These are phyloP conservation scores for Bicyclus anynana DNA, from an alignment of 1,140 invertebrate species.

Conservation along the genomic window DNA sequence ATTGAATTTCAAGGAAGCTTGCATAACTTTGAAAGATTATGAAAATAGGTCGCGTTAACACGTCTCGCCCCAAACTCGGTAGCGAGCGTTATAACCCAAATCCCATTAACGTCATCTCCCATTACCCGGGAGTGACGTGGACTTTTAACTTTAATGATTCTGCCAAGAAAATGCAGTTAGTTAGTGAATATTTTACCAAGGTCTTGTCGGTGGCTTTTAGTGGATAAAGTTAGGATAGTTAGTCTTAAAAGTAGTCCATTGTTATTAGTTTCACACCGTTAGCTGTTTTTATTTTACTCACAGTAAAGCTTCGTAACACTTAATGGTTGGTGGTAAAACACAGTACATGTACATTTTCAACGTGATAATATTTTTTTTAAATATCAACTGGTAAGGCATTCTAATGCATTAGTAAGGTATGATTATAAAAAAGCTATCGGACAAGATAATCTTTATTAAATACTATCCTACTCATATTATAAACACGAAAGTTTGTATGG, in stretches of 20 bases:
- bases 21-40: neutral
- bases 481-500: no score
- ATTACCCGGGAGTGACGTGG: neutral
- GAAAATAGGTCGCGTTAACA: conserved; percentile 2
- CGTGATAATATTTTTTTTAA: no score
- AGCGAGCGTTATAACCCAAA: neutral
- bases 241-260: neutral
- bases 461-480: no score
- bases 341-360: no score
- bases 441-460: no score
- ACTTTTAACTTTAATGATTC: neutral
- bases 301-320: no score
- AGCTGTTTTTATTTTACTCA: no score
- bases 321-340: no score
- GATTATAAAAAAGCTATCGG: no score
- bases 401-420: no score
- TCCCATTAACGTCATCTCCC: neutral
- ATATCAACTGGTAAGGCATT: no score
- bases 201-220: neutral
- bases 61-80: neutral
- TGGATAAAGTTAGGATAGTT: neutral
- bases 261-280: no score
- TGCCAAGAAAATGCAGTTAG: neutral
- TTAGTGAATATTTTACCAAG: neutral
- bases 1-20: neutral